These are phyloP conservation scores for Leptogaster cylindrica DNA, from an alignment of 2,888 invertebrate genomes.

Conservation along the genomic window DNA sequence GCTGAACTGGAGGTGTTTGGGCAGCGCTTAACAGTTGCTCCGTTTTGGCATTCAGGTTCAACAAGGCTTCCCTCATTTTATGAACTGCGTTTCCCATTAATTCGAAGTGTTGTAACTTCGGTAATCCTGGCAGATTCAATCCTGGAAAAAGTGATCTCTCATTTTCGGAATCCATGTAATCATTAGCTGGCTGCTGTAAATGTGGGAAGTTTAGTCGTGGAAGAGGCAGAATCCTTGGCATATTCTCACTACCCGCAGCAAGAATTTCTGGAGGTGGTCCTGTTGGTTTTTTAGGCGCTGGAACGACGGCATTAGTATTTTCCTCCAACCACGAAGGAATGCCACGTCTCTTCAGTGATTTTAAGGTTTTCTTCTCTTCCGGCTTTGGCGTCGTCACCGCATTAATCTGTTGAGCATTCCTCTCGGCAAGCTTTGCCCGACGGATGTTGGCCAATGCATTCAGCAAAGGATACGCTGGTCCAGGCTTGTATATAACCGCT, in stretches of 20 bases:
- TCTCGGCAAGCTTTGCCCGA: conserved; percentile 19
- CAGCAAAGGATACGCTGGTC: neutral
- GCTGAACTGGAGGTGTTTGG: neutral
- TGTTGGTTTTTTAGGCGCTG: neutral
- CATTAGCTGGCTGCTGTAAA: too few species aligned
- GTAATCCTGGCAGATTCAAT: neutral
- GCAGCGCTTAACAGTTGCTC: conserved; percentile 18
- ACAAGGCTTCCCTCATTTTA: conserved; percentile 21
- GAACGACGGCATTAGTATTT: neutral
- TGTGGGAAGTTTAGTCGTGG: neutral
- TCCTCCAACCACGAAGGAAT: conserved; percentile 11
- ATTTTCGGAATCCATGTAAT: too few species aligned
- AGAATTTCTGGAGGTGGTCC: neutral
- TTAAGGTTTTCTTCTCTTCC: neutral
- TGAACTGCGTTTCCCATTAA: conserved; percentile 22
- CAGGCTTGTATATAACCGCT: conserved; percentile 57
- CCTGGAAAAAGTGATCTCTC: neutral
- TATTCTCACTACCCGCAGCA: conserved; percentile 11
- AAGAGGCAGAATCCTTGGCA: neutral
- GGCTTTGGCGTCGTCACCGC: neutral
- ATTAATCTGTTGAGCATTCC: neutral
- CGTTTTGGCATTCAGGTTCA: conserved; percentile 4
- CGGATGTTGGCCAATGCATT: conserved; percentile 18
- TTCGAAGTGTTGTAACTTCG: neutral
- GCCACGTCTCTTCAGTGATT: conserved; percentile 11